phyloP scores from a whole-genome alignment of 2,113 vertebrate genomes.

The Climacteris rufus region DNA sequence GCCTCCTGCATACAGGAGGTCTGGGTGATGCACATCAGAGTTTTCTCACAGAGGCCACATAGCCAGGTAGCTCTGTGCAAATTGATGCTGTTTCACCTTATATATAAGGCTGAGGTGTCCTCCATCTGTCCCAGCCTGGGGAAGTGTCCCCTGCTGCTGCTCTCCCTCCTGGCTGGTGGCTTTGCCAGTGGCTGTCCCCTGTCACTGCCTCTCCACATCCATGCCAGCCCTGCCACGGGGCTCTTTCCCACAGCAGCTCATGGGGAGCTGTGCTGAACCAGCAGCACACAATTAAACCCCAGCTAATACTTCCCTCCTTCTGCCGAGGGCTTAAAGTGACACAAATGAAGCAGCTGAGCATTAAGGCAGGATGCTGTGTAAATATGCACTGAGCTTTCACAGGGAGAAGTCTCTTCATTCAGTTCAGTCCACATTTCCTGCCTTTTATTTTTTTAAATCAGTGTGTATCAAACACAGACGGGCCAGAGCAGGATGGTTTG shows the following conservation, averaged over 20 bases:
- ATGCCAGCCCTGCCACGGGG: background rate
- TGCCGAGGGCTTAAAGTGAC: background rate
- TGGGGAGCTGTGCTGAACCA: background rate
- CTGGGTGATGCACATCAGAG: fast-evolving
- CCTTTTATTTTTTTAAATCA: background rate
- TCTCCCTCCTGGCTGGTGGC: background rate
- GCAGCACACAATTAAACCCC: conserved; percentile 7
- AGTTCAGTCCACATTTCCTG: background rate
- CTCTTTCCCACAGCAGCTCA: background rate
- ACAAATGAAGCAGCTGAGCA: conserved; percentile 36
- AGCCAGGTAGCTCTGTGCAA: fast-evolving
- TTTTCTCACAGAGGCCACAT: background rate
- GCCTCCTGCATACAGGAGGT: background rate
- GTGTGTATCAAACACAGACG: background rate
- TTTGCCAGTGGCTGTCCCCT: too few species aligned
- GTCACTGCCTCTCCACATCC: background rate
- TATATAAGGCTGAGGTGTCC: background rate
- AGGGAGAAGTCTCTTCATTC: conserved; percentile 17
- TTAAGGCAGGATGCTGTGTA: conserved; percentile 28
- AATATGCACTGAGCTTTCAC: conserved; percentile 43
- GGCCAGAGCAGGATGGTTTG: background rate
- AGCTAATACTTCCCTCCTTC: background rate
- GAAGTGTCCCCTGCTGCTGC: background rate
- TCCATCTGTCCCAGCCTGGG: background rate
- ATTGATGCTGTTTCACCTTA: background rate